A percentile compares a stretch with the other conserved stretches of the same genome.
phyloP scores from a whole-genome alignment of 2,888 invertebrate species.

The Acanthoscelides obtectus region DNA sequence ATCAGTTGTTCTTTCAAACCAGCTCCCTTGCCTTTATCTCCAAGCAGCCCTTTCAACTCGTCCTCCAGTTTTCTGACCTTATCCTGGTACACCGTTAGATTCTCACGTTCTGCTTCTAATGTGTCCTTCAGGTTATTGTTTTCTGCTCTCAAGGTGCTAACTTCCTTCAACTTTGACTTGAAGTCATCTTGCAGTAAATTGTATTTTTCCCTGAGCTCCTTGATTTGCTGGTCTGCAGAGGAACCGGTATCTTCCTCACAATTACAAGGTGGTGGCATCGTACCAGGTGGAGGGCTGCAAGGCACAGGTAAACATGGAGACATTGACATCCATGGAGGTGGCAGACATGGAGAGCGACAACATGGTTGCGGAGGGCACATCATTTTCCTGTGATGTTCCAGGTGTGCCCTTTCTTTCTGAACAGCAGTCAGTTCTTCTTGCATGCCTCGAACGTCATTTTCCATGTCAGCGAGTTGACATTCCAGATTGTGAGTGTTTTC shows the following conservation, averaged over 20 bases:
- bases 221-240: slow-evolving; percentile 54
- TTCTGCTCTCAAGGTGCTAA: slow-evolving; percentile 52
- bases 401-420: slow-evolving; percentile 50
- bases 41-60: slow-evolving; percentile 38
- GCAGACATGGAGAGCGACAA: slow-evolving; percentile 34
- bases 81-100: slow-evolving; percentile 56
- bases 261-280: slow-evolving; percentile 13
- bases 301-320: slow-evolving; percentile 20
- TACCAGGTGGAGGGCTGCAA: slow-evolving; percentile 12
- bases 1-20: slow-evolving; percentile 57
- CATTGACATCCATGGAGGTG: slow-evolving; percentile 23
- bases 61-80: slow-evolving; percentile 57
- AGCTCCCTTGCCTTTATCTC: slow-evolving; percentile 11
- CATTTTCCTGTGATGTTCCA: slow-evolving; percentile 47
- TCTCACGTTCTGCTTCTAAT: slow-evolving; percentile 41
- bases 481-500: slow-evolving; percentile 48
- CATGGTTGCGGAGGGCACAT: slow-evolving; percentile 44
- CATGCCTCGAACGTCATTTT: slow-evolving; percentile 56
- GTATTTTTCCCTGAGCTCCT: slow-evolving; percentile 58
- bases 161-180: slow-evolving; percentile 64
- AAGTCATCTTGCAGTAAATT: slow-evolving; percentile 62
- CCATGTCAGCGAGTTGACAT: slow-evolving; percentile 56
- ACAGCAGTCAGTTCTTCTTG: slow-evolving; percentile 50
- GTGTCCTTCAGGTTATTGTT: slow-evolving; percentile 49
- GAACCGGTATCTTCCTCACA: not conserved